phyloP scores from a whole-genome alignment of 2,113 vertebrate genomes.

The Apus apus region DNA sequence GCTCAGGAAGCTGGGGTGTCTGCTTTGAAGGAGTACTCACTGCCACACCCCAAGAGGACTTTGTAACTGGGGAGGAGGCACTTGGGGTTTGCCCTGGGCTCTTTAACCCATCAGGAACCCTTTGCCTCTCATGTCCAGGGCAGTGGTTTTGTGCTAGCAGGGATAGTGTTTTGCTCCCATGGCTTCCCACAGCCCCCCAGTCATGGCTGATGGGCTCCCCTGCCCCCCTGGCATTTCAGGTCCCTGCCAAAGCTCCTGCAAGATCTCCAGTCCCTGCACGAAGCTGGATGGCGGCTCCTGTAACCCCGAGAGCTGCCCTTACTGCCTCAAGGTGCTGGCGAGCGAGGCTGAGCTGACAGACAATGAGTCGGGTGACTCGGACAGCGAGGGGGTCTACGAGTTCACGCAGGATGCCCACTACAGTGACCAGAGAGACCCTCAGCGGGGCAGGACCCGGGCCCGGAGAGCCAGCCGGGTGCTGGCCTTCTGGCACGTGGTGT shows the following conservation, averaged over 20 bases:
- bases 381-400: constrained; percentile 92
- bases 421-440: constrained; percentile 82
- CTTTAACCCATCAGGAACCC: not conserved
- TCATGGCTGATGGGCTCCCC: not conserved
- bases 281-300: constrained; percentile 83
- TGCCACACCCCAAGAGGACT: not conserved
- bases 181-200: fast-evolving
- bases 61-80: not conserved
- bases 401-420: constrained; percentile 91
- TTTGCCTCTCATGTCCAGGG: not conserved
- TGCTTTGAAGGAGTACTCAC: not conserved
- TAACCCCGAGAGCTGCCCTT: constrained; percentile 89
- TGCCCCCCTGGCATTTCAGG: constrained; percentile 48
- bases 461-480: constrained; percentile 72
- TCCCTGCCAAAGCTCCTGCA: constrained; percentile 85
- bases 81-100: not conserved
- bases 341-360: constrained; percentile 80
- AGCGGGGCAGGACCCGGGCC: constrained; percentile 66
- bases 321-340: constrained; percentile 82
- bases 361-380: constrained; percentile 84
- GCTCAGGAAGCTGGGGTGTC: not conserved
- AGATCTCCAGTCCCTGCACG: constrained; percentile 84
- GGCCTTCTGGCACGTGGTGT: constrained; percentile 90
- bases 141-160: not conserved
- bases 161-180: fast-evolving